A percentile compares a stretch with the other conserved stretches of the same genome.
Conservation (phyloP, 2,797 vertebrate species). For the Delichon dasypus region DNA sequence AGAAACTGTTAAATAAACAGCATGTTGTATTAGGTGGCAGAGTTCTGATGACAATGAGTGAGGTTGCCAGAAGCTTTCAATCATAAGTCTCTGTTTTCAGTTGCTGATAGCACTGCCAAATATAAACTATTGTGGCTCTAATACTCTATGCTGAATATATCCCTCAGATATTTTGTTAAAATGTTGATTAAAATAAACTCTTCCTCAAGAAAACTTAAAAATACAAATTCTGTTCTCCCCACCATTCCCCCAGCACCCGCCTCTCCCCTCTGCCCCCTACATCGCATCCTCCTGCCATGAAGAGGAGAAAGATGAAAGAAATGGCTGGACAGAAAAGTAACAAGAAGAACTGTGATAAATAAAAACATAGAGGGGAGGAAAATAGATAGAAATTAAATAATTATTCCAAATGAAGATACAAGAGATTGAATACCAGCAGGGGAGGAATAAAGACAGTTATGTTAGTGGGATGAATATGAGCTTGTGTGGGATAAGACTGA, state of each 20-base stretch:
- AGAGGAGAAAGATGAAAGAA: not conserved
- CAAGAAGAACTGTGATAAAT: not conserved
- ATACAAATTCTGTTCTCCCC: not conserved
- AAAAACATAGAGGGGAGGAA: not conserved
- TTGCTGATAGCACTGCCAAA: not conserved
- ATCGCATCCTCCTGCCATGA: not conserved
- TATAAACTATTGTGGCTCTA: not conserved
- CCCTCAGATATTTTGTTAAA: not conserved
- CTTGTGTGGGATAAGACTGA: not conserved
- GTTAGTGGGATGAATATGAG: accelerated
- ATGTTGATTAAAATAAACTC: not conserved
- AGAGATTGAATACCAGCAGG: not conserved
- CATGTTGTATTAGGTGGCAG: not conserved
- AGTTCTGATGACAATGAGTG: not conserved
- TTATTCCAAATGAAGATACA: not conserved
- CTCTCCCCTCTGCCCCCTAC: accelerated
- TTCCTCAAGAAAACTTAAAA: not conserved
- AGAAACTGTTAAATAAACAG: constrained; percentile 51
- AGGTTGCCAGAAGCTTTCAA: constrained; percentile 37
- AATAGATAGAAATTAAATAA: not conserved
- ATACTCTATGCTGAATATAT: not conserved
- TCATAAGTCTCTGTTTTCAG: constrained; percentile 15
- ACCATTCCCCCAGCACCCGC: accelerated
- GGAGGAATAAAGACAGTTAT: not conserved
- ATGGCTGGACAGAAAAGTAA: not conserved